phyloP scores from a whole-genome alignment of 2,113 vertebrate species.

The Macrotis lagotis region DNA sequence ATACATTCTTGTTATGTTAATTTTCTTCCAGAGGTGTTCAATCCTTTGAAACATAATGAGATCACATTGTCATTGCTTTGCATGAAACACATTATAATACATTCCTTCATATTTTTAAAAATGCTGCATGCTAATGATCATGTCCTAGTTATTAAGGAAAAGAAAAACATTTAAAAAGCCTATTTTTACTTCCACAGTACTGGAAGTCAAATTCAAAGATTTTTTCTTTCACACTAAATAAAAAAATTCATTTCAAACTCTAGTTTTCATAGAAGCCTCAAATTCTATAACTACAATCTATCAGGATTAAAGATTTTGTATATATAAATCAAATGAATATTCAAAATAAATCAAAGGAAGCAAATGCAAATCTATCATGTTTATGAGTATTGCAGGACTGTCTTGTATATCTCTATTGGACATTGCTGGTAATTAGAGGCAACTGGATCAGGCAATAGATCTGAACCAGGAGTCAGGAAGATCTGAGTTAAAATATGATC shows the following conservation, averaged over 20 bases:
- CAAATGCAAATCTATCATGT: neutral
- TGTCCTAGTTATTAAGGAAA: neutral
- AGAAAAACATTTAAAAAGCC: neutral
- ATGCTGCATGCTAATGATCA: neutral
- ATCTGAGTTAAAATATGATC: neutral
- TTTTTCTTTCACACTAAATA: too few relatives aligned
- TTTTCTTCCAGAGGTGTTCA: neutral
- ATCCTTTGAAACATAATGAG: neutral
- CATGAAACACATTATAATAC: too few relatives aligned
- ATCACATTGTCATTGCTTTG: neutral
- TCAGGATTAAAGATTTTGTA: neutral
- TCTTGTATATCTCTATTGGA: neutral
- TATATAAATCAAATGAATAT: neutral
- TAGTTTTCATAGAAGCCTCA: neutral
- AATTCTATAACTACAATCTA: neutral
- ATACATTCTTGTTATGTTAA: neutral
- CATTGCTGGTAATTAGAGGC: neutral
- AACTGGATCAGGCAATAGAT: neutral
- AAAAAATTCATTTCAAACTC: too few relatives aligned
- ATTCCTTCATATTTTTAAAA: too few relatives aligned
- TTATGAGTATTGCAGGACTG: neutral
- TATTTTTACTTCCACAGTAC: neutral
- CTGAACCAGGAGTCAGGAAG: neutral
- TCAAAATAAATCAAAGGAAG: neutral
- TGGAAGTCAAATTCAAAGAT: too few relatives aligned